Percentiles rank a stretch among this genome's conserved stretches.
These are phyloP conservation scores for Bothrops jararaca DNA, from an alignment of 2,113 vertebrate species.

Conservation along the genomic window DNA sequence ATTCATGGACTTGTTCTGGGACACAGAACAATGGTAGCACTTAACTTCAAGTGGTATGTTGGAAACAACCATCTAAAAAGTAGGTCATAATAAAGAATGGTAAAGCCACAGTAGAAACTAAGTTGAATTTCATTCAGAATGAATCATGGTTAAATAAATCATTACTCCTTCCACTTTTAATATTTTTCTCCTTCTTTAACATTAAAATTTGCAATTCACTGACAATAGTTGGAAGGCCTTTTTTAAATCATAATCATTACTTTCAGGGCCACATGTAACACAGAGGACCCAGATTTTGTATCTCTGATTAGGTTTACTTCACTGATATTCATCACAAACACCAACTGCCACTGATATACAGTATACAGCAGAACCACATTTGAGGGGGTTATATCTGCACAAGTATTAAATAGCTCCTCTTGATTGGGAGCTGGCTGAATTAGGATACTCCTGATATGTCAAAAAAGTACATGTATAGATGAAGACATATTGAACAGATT, in stretches of 20 bases:
- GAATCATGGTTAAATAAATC: not conserved
- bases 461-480: not conserved
- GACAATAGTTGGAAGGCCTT: not conserved
- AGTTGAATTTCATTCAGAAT: not conserved
- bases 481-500: not conserved
- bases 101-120: not conserved
- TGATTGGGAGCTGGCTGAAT: not conserved
- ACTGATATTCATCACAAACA: not conserved
- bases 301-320: not conserved
- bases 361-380: not conserved
- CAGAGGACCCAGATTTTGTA: not conserved
- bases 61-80: not conserved
- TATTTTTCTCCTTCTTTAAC: not conserved
- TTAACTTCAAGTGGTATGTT: not conserved
- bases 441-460: not conserved
- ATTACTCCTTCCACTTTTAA: not conserved
- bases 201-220: not conserved
- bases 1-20: not conserved
- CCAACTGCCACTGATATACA: not conserved
- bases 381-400: not conserved
- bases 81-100: not conserved
- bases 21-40: not conserved
- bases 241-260: not conserved
- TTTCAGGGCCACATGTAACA: not conserved
- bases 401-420: not conserved